Percentiles rank a stretch among this genome's conserved stretches.
phyloP scores from a whole-genome alignment of 2,888 invertebrate species.

The Ctena decussata region DNA sequence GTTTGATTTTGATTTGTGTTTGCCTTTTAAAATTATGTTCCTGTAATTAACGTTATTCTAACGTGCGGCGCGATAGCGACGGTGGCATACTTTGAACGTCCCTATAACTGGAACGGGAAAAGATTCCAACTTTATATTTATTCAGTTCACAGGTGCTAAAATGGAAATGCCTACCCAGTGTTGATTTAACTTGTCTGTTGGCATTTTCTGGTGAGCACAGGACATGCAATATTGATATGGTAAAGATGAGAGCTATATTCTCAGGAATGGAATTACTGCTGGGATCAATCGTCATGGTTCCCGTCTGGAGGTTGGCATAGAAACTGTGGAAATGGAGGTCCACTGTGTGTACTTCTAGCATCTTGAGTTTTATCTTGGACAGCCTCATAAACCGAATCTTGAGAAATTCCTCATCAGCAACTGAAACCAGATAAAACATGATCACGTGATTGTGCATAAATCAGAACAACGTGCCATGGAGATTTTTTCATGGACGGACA shows the following conservation, averaged over 20 bases:
- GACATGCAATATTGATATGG: slow-evolving; percentile 49
- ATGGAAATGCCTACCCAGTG: not conserved
- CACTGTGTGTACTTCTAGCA: slow-evolving; percentile 23
- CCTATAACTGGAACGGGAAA: too few relatives aligned
- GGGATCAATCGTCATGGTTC: slow-evolving; percentile 43
- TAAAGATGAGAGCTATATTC: slow-evolving; percentile 51
- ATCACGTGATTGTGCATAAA: too few relatives aligned
- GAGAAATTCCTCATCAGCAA: slow-evolving; percentile 13
- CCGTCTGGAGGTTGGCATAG: slow-evolving; percentile 47
- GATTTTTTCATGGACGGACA: too few relatives aligned
- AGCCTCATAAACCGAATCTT: slow-evolving; percentile 51
- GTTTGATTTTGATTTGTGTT: too few relatives aligned
- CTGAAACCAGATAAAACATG: not conserved
- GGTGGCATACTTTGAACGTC: too few relatives aligned
- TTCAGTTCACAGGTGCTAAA: too few relatives aligned
- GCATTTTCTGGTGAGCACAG: slow-evolving; percentile 47
- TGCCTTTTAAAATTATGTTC: too few relatives aligned
- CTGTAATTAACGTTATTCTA: too few relatives aligned
- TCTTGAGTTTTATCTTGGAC: slow-evolving; percentile 28
- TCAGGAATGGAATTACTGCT: slow-evolving; percentile 49
- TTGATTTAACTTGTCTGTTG: not conserved
- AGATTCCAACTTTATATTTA: too few relatives aligned
- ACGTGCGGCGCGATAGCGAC: too few relatives aligned
- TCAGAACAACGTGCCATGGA: too few relatives aligned
- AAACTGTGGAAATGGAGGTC: slow-evolving; percentile 60